A percentile compares a stretch with the other conserved stretches of the same genome.
phyloP scores from a whole-genome alignment of 1,140 invertebrate species.

The Parasteatoda tepidariorum region DNA sequence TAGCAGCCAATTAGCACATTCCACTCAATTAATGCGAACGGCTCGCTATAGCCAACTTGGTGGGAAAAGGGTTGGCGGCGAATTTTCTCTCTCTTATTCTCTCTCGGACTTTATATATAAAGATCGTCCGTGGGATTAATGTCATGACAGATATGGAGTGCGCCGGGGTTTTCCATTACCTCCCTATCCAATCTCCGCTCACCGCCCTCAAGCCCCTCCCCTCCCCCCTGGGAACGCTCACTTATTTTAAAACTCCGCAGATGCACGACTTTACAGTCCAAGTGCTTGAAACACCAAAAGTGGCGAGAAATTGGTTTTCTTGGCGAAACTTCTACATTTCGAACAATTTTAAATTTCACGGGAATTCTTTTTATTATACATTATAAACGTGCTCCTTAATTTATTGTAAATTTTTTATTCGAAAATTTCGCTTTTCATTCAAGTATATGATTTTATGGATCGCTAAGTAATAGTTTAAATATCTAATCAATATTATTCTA shows the following conservation, averaged over 20 bases:
- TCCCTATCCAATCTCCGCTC: constrained; percentile 54
- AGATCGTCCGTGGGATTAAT: constrained; percentile 49
- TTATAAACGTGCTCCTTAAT: no score
- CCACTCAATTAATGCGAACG: constrained; percentile 53
- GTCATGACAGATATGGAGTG: constrained; percentile 58
- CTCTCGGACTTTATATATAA: constrained; percentile 1
- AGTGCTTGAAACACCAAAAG: not conserved
- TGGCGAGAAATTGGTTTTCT: not conserved
- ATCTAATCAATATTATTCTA: no score
- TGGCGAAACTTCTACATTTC: not conserved
- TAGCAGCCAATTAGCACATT: constrained; percentile 53
- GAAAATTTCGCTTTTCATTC: no score
- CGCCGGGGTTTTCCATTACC: constrained; percentile 58
- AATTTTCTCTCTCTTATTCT: not conserved
- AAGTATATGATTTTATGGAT: no score
- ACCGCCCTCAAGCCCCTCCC: constrained; percentile 44
- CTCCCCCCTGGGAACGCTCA: constrained; percentile 53
- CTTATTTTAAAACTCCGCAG: constrained; percentile 59
- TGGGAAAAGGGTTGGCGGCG: not conserved
- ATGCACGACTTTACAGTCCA: constrained; percentile 45
- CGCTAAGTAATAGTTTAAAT: no score
- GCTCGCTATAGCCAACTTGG: constrained; percentile 26
- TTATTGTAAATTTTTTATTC: no score
- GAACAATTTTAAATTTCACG: no score
- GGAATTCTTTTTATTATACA: no score